Evolutionary conservation across 2,113 vertebrate species (phyloP), one percentile per base, ranked within the genome.

Genomic region (Amphilophus citrinellus): DNA sequence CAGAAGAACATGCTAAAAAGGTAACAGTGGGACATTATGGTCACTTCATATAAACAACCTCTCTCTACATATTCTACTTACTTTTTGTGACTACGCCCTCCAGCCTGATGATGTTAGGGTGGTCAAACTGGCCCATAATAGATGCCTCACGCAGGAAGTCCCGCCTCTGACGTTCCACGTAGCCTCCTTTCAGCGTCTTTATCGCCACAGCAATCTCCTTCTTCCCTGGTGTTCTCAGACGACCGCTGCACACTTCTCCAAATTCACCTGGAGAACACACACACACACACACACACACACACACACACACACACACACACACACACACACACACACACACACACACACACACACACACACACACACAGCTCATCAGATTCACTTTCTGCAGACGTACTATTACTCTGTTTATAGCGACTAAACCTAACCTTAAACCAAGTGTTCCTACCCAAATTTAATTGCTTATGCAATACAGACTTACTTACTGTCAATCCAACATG

Each of bases 41-140:
- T 24, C 24, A 39, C 63, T 14, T 24, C 20, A 53, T 47, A 61
- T n/a, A 17, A 17, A 4, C 20, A 17, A 0, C 2, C 53, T 22
- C 10, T 73, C 50, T 17, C 37, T 35, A 65, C 24, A 22, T 6
- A 75, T 20, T 10, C n/a, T 10, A 66, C 98, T 97, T 97, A 99
- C 98, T 98, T 97, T 98, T 98, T 62, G 98, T 98, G 89, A 98
- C 98, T 73, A 99, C 98, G 35, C 98, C 98, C 94, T 98, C 98
- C 47, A 99, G 96, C 30, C 97, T 96, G 90, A 99, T 98, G 84
- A 99, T 98, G 79, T 99, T 99, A 62, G 98, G 97, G 81, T 98
- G 97, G 91, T 99, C 98, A 91, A 98, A 99, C 77, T 99, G 98
- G 79, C 98, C 98, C 98, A 99, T 98, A 92, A 99, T 99, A 77